Evolutionary conservation across 2,888 invertebrate genomes (phyloP), one percentile per base, ranked within the genome.

Genomic region (Panzeria rudis): DNA sequence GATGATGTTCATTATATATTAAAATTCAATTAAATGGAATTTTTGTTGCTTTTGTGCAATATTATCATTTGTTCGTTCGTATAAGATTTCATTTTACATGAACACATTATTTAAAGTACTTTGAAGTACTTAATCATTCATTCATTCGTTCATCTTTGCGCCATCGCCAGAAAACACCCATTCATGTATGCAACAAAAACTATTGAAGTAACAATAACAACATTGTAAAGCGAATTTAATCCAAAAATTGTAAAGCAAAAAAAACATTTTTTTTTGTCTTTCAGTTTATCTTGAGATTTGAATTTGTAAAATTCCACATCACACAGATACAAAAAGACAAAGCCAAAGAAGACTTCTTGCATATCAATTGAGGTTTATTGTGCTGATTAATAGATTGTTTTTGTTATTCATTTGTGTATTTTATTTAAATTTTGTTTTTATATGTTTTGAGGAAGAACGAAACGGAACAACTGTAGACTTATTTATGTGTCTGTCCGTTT

Each of bases 381-480:
- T 85, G 78, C 78, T 84, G 86, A 86, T 86, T 86, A 86, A 86
- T 83, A 72, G 80, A 52, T 85, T 62, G 83, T 69, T 76, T 71
- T 76, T 76, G 20, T 61, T 81, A 20, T 59, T 50, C 44, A 71
- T 35, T 47, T 41, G 41, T 59, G 44, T 52, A 25, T 54, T 81
- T 81, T 29, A 29, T 29, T 29, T 29, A 29, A 29, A 29, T 29
- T 29, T 29, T 54, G 54, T 62, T 79, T 69, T 47, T 13, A n/a
- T 62, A 62, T 44, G n/a, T 56, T 82, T 76, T 82, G 76, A 82
- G 82, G 82, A 82, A 82, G 82, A 82, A 56, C 77, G 38, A 61
- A 78, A 78, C 62, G 71, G 76, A 69, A 82, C 82, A 82, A 82
- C 64, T 64, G 69, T 50, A 54, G 17, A 69, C 32, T 75, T 75